phyloP scores from a whole-genome alignment of 2,888 invertebrate genomes.

The Laothoe populi region DNA sequence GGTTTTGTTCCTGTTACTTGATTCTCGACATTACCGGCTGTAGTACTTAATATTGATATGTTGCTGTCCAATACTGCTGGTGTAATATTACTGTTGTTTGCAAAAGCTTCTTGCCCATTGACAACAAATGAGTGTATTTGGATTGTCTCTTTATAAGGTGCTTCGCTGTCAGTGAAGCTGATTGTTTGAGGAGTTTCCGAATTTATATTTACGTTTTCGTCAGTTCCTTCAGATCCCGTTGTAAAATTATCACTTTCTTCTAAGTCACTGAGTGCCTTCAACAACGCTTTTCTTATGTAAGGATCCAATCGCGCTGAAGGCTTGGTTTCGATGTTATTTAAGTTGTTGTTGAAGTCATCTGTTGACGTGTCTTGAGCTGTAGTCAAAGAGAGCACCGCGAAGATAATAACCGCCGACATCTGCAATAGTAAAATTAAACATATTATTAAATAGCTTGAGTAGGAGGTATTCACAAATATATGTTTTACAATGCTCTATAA shows the following conservation, averaged over 20 bases:
- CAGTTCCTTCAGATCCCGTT: slow-evolving; percentile 69
- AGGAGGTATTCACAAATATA: no score
- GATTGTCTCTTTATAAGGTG: slow-evolving; percentile 61
- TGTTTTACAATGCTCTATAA: no score
- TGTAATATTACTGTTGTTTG: slow-evolving; percentile 58
- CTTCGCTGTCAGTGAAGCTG: slow-evolving; percentile 60
- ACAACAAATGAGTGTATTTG: slow-evolving; percentile 86
- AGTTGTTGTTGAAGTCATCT: slow-evolving; percentile 62
- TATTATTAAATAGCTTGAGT: not conserved
- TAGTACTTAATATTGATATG: slow-evolving; percentile 75
- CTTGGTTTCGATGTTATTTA: slow-evolving; percentile 73
- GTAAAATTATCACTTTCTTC: slow-evolving; percentile 85
- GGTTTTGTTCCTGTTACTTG: slow-evolving; percentile 68
- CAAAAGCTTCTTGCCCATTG: slow-evolving; percentile 75
- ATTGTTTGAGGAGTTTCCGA: slow-evolving; percentile 71
- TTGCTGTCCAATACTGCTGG: slow-evolving; percentile 69
- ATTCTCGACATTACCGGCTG: slow-evolving; percentile 78
- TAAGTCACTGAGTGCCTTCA: slow-evolving; percentile 90
- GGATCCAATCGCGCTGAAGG: slow-evolving; percentile 88
- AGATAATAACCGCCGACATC: slow-evolving; percentile 61
- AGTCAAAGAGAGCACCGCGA: slow-evolving; percentile 55
- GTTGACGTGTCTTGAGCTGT: slow-evolving; percentile 63
- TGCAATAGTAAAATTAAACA: slow-evolving; percentile 55
- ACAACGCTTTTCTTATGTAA: slow-evolving; percentile 89
- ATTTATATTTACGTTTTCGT: slow-evolving; percentile 55